Conservation (phyloP, 2,113 vertebrate species). For the Hemibagrus wyckioides region DNA sequence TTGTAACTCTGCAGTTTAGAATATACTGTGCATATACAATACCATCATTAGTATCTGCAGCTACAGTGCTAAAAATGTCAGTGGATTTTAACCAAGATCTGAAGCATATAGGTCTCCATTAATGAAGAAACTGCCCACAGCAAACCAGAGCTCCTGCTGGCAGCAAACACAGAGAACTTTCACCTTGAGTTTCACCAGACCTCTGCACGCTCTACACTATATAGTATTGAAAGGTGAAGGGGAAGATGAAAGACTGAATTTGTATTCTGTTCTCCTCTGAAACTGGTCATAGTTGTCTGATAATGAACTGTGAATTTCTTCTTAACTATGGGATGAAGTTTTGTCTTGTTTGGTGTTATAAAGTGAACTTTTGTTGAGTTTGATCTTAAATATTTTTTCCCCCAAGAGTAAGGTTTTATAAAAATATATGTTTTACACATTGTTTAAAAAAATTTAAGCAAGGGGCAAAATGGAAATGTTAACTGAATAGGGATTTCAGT, state of each 20-base stretch:
- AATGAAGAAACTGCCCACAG: conserved; percentile 34
- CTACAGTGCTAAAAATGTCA: not conserved
- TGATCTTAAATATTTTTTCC: not conserved
- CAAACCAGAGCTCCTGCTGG: conserved; percentile 3
- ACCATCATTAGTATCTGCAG: not conserved
- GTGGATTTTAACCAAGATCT: conserved; percentile 12
- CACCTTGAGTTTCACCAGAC: not conserved
- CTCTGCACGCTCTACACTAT: not conserved
- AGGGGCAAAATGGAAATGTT: conserved; percentile 1
- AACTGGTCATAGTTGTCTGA: not conserved
- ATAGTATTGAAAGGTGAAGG: conserved; percentile 5
- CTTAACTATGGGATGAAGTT: not conserved
- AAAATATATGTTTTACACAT: not conserved
- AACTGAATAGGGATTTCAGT: not conserved
- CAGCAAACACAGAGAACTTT: not conserved
- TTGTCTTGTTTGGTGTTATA: not conserved
- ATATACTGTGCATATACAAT: not conserved
- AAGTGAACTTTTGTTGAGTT: not conserved
- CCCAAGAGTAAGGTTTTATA: not conserved
- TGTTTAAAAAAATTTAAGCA: not conserved
- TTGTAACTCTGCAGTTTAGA: conserved; percentile 3
- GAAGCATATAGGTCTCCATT: conserved; percentile 9
- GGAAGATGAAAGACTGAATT: not conserved
- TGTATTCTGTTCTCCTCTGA: not conserved
- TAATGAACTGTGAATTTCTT: not conserved